These are phyloP conservation scores for Lycodopsis pacificus DNA, from an alignment of 2,797 vertebrate genomes.

Conservation along the genomic window DNA sequence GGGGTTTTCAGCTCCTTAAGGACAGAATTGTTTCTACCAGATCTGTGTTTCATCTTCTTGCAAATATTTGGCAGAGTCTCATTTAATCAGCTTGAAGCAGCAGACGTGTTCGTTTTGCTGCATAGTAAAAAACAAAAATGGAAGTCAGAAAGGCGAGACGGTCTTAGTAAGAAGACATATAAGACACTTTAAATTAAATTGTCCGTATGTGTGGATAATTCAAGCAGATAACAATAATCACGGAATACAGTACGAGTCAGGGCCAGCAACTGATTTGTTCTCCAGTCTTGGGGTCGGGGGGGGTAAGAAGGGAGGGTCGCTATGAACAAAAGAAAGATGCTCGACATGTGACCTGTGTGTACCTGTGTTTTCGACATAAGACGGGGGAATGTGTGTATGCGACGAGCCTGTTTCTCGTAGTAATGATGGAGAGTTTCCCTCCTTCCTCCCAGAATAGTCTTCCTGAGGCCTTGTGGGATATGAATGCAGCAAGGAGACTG, in stretches of 20 bases:
- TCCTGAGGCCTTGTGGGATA: conserved; percentile 42
- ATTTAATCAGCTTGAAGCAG: neutral
- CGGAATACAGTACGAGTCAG: neutral
- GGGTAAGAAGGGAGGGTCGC: conserved; percentile 28
- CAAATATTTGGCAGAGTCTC: neutral
- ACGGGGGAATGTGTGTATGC: conserved; percentile 23
- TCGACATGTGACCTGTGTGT: conserved; percentile 24
- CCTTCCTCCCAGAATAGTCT: conserved; percentile 54
- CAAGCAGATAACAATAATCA: neutral
- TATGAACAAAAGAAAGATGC: conserved; percentile 46
- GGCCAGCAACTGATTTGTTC: neutral
- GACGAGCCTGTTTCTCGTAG: conserved; percentile 46
- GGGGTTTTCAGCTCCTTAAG: neutral
- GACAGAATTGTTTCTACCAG: neutral
- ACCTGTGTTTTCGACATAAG: conserved; percentile 27
- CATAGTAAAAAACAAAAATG: neutral
- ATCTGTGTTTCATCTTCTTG: neutral
- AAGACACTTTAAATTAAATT: neutral
- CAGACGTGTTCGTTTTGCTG: conserved; percentile 2
- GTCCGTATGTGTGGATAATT: neutral
- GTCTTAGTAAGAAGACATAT: neutral
- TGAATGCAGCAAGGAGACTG: conserved; percentile 29
- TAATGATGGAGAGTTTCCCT: conserved; percentile 65
- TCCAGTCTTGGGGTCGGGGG: conserved; percentile 27
- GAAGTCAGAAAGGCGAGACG: neutral